Evolutionary conservation across 1,140 invertebrate genomes (phyloP).

Genomic region (Muscidifurax raptorellus): DNA sequence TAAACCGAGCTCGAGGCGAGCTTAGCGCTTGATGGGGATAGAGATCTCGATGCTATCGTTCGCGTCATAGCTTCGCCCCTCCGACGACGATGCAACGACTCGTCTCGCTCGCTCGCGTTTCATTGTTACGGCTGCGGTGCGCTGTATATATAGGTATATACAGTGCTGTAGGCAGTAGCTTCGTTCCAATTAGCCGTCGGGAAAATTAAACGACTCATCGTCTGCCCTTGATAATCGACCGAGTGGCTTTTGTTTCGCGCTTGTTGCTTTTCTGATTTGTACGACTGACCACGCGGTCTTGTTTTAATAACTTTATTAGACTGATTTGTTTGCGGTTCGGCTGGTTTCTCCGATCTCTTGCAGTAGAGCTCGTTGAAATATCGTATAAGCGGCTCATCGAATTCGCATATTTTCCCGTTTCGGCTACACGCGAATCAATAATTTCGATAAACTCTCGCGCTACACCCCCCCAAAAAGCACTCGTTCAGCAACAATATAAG

Average conservation of each 20-base stretch:
- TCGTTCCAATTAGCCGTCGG: not conserved
- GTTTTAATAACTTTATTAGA: constrained; percentile 2
- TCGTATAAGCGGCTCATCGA: not conserved
- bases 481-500: constrained; percentile 10
- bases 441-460: too few relatives aligned
- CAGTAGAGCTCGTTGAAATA: not conserved
- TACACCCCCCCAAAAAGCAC: too few relatives aligned
- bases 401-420: not conserved
- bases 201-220: constrained; percentile 13
- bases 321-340: not conserved
- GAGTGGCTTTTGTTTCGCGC: not conserved
- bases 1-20: not conserved
- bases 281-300: not conserved
- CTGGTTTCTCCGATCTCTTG: not conserved
- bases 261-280: not conserved
- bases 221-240: not conserved
- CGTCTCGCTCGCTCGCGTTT: not conserved
- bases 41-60: constrained; percentile 12
- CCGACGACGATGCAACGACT: not conserved
- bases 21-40: not conserved
- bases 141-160: not conserved
- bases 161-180: not conserved
- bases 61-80: constrained; percentile 9
- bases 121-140: not conserved
- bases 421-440: too few relatives aligned